Evolutionary conservation across 2,797 vertebrate species (phyloP).

Genomic region (Sebastolobus altivelis): DNA sequence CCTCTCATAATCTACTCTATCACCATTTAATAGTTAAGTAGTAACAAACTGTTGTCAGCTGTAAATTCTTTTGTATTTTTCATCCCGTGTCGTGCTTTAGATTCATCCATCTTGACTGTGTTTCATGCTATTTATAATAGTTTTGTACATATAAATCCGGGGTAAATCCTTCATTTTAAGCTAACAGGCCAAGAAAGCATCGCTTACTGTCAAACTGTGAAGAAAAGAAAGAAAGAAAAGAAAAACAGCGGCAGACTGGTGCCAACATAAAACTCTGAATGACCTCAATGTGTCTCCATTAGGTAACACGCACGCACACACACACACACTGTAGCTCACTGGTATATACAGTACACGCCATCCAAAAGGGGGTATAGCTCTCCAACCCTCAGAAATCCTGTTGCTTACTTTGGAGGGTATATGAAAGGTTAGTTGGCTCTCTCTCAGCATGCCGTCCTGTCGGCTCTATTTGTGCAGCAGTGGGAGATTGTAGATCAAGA

Average conservation of each 20-base stretch:
- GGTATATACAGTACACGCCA: too few relatives aligned
- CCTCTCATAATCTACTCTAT: too few relatives aligned
- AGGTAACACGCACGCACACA: constrained; percentile 4
- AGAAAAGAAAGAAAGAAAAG: constrained; percentile 3
- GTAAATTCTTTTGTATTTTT: neutral
- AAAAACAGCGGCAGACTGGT: constrained; percentile 9
- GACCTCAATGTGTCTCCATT: constrained; percentile 39
- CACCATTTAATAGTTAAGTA: too few relatives aligned
- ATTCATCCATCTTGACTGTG: neutral
- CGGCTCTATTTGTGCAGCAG: constrained; percentile 33
- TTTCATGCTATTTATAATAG: neutral
- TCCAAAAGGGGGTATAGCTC: constrained; percentile 20
- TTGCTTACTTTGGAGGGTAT: constrained; percentile 50
- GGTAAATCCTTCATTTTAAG: neutral
- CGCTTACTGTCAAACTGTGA: neutral
- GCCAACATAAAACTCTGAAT: constrained; percentile 19
- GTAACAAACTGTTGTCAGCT: neutral
- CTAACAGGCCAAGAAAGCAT: neutral
- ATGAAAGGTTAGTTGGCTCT: constrained; percentile 35
- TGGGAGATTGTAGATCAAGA: neutral
- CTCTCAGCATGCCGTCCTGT: constrained; percentile 22
- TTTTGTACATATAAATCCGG: neutral
- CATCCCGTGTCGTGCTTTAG: neutral
- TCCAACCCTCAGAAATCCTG: constrained; percentile 8
- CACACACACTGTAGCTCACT: constrained; percentile 1